These are phyloP conservation scores for Delphinus delphis DNA, from an alignment of 2,113 vertebrate genomes.

Conservation along the genomic window DNA sequence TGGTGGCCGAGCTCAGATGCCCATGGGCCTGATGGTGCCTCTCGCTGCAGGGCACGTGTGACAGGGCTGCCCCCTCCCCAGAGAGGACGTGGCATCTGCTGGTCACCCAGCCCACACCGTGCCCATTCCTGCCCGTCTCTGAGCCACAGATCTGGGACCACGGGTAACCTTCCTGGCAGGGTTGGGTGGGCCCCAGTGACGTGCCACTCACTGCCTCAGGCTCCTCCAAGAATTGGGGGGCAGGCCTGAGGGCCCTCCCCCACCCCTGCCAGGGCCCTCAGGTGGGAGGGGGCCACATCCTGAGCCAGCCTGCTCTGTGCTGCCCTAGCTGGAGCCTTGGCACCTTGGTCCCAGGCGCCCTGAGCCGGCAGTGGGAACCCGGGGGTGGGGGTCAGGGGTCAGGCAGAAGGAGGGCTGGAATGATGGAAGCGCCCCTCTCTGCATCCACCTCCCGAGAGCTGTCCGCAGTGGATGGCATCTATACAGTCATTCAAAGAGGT, in stretches of 20 bases:
- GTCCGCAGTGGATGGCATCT: fast-evolving
- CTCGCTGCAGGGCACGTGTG: fast-evolving
- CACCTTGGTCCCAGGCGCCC: fast-evolving
- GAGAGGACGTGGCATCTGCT: neutral
- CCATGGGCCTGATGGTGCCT: neutral
- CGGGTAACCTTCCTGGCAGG: neutral
- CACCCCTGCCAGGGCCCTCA: fast-evolving
- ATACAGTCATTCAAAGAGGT: fast-evolving
- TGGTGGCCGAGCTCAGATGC: neutral
- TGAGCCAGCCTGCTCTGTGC: neutral
- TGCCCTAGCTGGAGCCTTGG: neutral
- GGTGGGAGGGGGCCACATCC: neutral
- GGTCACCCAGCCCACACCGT: fast-evolving
- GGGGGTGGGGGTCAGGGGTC: neutral
- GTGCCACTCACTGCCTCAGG: neutral
- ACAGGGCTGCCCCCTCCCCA: too few species aligned
- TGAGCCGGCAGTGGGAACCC: neutral
- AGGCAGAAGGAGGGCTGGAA: neutral
- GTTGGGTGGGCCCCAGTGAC: fast-evolving
- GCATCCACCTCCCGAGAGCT: fast-evolving
- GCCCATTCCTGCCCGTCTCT: neutral
- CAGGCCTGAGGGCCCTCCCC: neutral
- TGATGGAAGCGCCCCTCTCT: too few species aligned
- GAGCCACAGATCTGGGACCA: neutral
- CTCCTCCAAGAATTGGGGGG: neutral